phyloP scores from a whole-genome alignment of 2,113 vertebrate species.

The Bujurquina vittata region DNA sequence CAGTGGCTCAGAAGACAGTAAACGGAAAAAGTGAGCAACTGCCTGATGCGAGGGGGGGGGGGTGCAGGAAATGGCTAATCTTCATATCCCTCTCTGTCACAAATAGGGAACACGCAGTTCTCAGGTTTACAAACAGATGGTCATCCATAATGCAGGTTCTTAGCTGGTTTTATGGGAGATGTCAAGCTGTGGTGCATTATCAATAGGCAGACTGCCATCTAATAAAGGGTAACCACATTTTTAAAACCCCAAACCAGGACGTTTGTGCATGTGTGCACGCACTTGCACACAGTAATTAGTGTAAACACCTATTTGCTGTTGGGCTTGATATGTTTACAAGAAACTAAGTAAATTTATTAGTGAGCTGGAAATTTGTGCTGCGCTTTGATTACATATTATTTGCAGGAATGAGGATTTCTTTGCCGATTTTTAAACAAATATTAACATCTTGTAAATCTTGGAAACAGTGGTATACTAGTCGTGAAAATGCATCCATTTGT shows the following conservation, averaged over 20 bases:
- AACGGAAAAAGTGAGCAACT: conserved; percentile 55
- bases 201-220: conserved; percentile 75
- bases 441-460: background rate
- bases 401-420: background rate
- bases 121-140: conserved; percentile 78
- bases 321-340: conserved; percentile 33
- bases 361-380: conserved; percentile 22
- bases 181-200: conserved; percentile 78
- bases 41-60: conserved; percentile 34
- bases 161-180: conserved; percentile 74
- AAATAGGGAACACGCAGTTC: conserved; percentile 61
- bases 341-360: conserved; percentile 28
- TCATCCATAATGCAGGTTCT: conserved; percentile 79
- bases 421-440: conserved; percentile 17
- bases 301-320: conserved; percentile 54
- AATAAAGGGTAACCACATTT: conserved; percentile 73
- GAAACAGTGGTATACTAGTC: background rate
- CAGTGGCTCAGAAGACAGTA: conserved; percentile 63
- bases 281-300: conserved; percentile 46
- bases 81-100: conserved; percentile 63
- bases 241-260: conserved; percentile 59
- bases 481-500: background rate
- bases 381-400: background rate
- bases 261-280: conserved; percentile 31
- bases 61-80: conserved; percentile 62